These are phyloP conservation scores for Erebia ligea DNA, from an alignment of 2,888 invertebrate species.

Conservation along the genomic window DNA sequence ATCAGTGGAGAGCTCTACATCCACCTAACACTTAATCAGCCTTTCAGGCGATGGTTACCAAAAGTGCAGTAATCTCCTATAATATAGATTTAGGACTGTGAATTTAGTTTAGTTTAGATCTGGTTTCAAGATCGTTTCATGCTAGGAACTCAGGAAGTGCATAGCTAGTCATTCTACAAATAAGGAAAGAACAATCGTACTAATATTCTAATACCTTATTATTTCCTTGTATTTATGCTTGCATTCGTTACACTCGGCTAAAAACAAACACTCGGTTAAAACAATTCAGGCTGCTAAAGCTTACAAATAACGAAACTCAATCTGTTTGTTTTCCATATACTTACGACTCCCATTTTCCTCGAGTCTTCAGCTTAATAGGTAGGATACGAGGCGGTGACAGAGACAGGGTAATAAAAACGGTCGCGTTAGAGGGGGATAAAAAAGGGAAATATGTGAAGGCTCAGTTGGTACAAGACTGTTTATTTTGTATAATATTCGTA, in stretches of 20 bases:
- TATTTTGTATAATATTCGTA: constrained; percentile 39
- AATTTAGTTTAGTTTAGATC: no score
- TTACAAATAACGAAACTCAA: constrained; percentile 38
- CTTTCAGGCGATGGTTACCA: no score
- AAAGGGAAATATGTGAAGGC: constrained; percentile 37
- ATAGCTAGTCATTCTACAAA: not conserved
- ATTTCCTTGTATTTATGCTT: not conserved
- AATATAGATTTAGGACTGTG: no score
- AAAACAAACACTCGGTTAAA: no score
- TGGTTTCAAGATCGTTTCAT: no score
- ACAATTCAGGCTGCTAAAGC: constrained; percentile 26
- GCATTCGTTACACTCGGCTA: constrained; percentile 3
- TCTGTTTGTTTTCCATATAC: constrained; percentile 39
- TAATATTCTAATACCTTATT: not conserved
- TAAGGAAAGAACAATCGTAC: not conserved
- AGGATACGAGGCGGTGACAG: constrained; percentile 29
- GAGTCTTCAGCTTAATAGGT: constrained; percentile 33
- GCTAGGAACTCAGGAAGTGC: no score
- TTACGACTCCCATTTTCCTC: constrained; percentile 38
- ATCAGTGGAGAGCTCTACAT: no score
- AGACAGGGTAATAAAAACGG: constrained; percentile 32
- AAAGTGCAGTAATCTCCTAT: no score
- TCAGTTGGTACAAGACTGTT: constrained; percentile 32
- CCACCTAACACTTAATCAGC: no score
- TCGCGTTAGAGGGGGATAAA: constrained; percentile 35